Percentiles rank a stretch among this genome's conserved stretches.
These are phyloP conservation scores for Blennius ocellaris DNA, from an alignment of 2,113 vertebrate genomes.

Conservation along the genomic window DNA sequence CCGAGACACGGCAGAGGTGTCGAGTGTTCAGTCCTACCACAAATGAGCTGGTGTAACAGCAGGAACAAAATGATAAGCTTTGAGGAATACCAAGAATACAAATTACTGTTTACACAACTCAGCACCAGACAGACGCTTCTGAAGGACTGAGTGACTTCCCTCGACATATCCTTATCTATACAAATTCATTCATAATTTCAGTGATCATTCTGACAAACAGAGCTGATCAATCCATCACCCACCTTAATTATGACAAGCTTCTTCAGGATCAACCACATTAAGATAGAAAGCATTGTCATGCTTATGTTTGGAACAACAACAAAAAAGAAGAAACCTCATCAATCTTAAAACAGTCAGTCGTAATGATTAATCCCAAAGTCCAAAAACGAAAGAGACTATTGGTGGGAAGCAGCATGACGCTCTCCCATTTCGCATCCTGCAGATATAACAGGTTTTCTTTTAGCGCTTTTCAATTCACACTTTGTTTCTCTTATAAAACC, in stretches of 20 bases:
- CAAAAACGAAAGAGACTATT: not conserved
- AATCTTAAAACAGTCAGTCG: not conserved
- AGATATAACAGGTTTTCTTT: not conserved
- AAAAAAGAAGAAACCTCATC: not conserved
- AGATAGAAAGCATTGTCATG: not conserved
- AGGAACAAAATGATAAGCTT: slow-evolving; percentile 77
- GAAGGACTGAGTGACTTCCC: slow-evolving; percentile 1
- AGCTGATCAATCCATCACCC: not conserved
- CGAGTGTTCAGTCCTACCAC: slow-evolving; percentile 32
- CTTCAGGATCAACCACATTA: not conserved
- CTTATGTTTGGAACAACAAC: not conserved
- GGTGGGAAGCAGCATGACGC: slow-evolving; percentile 3
- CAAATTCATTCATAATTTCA: slow-evolving; percentile 6
- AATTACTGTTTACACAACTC: slow-evolving; percentile 74
- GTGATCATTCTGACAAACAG: not conserved
- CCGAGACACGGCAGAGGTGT: slow-evolving; percentile 36
- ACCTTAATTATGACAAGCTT: not conserved
- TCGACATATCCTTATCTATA: not conserved
- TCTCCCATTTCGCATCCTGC: slow-evolving; percentile 20
- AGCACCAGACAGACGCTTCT: slow-evolving; percentile 6
- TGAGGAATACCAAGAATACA: slow-evolving; percentile 78
- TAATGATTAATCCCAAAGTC: slow-evolving; percentile 20
- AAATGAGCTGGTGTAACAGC: slow-evolving; percentile 56
- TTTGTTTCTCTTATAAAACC: slow-evolving; percentile 1
- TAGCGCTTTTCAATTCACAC: not conserved